Percentiles rank a stretch among this genome's conserved stretches.
phyloP scores from a whole-genome alignment of 2,888 invertebrate species.

The Dynastes maya region DNA sequence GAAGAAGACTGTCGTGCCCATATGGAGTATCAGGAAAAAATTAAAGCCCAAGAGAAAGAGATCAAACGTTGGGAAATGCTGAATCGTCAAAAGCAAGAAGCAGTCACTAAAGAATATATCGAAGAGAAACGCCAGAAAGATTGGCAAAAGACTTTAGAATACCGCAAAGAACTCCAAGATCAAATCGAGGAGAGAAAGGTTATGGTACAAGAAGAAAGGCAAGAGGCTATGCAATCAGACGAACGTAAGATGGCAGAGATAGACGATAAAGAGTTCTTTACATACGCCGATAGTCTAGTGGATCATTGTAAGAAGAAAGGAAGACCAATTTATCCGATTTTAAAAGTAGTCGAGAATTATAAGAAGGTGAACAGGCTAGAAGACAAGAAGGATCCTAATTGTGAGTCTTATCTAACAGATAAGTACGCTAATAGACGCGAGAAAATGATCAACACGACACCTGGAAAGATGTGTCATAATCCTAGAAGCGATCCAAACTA shows the following conservation, averaged over 20 bases:
- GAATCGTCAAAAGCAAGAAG: slow-evolving; percentile 74
- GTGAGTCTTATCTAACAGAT: neutral
- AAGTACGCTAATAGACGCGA: slow-evolving; percentile 14
- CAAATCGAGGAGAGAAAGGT: slow-evolving; percentile 66
- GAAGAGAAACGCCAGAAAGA: slow-evolving; percentile 68
- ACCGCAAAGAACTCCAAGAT: slow-evolving; percentile 70
- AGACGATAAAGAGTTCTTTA: slow-evolving; percentile 73
- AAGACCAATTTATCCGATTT: slow-evolving; percentile 70
- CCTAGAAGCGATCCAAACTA: slow-evolving; percentile 52
- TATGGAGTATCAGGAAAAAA: slow-evolving; percentile 63
- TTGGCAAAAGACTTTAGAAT: slow-evolving; percentile 69
- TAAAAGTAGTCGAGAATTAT: slow-evolving; percentile 67
- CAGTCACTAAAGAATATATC: slow-evolving; percentile 71
- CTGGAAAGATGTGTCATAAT: slow-evolving; percentile 54
- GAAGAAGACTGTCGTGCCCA: slow-evolving; percentile 63
- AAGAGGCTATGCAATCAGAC: slow-evolving; percentile 57
- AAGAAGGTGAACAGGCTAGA: slow-evolving; percentile 19
- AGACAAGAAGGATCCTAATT: neutral
- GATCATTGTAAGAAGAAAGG: slow-evolving; percentile 69
- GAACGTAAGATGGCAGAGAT: slow-evolving; percentile 68
- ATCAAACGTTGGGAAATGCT: slow-evolving; percentile 73
- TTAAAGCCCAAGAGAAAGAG: slow-evolving; percentile 69
- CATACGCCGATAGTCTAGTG: slow-evolving; percentile 71
- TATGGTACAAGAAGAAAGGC: slow-evolving; percentile 43
- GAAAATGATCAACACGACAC: slow-evolving; percentile 45